Base-by-base conservation (phyloP, 2,888 invertebrate species). In the Troides oblongomaculatus region DNA sequence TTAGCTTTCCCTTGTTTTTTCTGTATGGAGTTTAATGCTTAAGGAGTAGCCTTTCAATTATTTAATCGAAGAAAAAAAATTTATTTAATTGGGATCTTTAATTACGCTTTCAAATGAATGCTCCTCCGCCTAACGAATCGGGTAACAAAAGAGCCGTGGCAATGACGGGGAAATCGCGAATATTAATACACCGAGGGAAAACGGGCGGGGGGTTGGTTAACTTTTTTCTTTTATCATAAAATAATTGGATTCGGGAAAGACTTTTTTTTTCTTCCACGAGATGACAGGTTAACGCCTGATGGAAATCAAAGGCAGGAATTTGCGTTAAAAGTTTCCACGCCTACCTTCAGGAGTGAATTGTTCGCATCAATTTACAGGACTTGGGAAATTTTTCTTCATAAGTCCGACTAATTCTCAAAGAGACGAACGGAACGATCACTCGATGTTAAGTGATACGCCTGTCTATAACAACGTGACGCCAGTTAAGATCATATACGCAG, bases 231-330 rank as follows among this genome's bases (percentile, higher is more conserved):
- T 70, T 70, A 67, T 64, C 60, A 57, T 64, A 10, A 63, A 66
- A 66, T 70, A 70, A 70, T 70, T 67, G 66, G 58, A 56, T 14
- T 10, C 43, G 46, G 62, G 46, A 23, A 62, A 65, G 69, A 39
- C 57, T 62, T 14, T 60, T 56, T 61, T 64, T 18, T 57, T 18
- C 43, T 57, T 18, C 43, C 17, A 46, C n/a, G 23, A 5, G 30
- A 46, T 53, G 53, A n/a, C 43, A 18, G 50, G 21, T 18, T 69
- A 69, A 64, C 36, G 68, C 46, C 12, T 14, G 43, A 21, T 64
- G 60, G 64, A 63, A 69, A 69, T 69, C 68, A 64, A 70, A 70
- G 66, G 70, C 64, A 66, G 60, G 56, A 70, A 66, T 56, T 63
- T 66, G n/a, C n/a, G 62, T 62, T 66, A 69, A 66, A 66, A 66